Percentiles rank a stretch among this genome's conserved stretches.
phyloP scores from a whole-genome alignment of 2,797 vertebrate species.

The Paramormyrops hopkinsi region DNA sequence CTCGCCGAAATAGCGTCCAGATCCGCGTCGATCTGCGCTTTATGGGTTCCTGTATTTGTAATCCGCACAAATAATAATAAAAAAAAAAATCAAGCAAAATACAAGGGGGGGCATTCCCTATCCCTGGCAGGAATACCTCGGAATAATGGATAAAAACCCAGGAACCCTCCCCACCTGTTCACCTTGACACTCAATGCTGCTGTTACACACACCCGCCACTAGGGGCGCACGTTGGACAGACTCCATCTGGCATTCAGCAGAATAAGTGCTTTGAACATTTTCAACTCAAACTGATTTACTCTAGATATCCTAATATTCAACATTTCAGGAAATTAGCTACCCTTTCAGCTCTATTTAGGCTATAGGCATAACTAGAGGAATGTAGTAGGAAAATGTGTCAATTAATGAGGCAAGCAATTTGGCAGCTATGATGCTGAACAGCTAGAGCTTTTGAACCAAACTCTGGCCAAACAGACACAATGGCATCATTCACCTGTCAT shows the following conservation, averaged over 20 bases:
- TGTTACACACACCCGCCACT: not conserved
- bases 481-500: constrained; percentile 5
- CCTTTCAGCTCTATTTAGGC: not conserved
- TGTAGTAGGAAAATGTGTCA: not conserved
- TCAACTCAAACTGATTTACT: not conserved
- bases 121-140: not conserved
- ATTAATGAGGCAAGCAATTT: constrained; percentile 10
- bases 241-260: not conserved
- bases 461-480: constrained; percentile 2
- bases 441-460: not conserved
- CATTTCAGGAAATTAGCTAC: not conserved
- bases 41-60: not conserved
- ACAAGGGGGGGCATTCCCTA: not conserved
- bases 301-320: not conserved
- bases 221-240: not conserved
- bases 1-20: not conserved
- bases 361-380: not conserved
- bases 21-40: not conserved
- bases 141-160: not conserved
- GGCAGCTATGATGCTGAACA: not conserved
- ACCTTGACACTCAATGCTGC: not conserved
- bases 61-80: not conserved
- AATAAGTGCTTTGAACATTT: not conserved
- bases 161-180: not conserved
- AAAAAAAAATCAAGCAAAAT: not conserved